phyloP scores from a whole-genome alignment of 2,888 invertebrate species.

The Nysson spinosus region DNA sequence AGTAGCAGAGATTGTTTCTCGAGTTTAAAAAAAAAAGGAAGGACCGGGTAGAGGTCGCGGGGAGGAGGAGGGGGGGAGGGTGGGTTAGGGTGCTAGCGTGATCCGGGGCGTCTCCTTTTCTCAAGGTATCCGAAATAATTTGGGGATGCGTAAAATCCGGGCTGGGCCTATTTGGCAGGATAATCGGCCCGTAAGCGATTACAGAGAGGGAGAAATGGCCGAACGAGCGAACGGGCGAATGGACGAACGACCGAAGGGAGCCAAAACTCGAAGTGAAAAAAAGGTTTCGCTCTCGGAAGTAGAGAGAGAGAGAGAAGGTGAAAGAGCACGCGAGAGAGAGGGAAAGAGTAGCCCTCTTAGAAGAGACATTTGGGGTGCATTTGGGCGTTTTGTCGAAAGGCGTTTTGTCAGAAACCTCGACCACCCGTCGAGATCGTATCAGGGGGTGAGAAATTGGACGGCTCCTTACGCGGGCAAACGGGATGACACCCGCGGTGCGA shows the following conservation, averaged over 20 bases:
- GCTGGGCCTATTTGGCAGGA: constrained; percentile 66
- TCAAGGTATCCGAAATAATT: constrained; percentile 65
- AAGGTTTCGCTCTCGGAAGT: too few species aligned
- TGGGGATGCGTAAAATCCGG: constrained; percentile 77
- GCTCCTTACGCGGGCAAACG: constrained; percentile 64
- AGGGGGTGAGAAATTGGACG: constrained; percentile 76
- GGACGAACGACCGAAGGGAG: too few species aligned
- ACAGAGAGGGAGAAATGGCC: too few species aligned
- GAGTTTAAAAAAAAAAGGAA: constrained; percentile 29
- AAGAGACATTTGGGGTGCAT: constrained; percentile 50
- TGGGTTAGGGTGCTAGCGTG: too few species aligned
- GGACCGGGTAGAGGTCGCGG: not conserved
- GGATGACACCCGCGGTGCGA: constrained; percentile 66
- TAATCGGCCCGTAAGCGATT: constrained; percentile 57
- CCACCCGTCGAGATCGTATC: constrained; percentile 61
- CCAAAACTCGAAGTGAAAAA: too few species aligned
- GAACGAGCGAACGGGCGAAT: too few species aligned
- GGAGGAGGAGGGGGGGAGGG: not conserved
- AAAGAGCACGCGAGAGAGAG: constrained; percentile 14
- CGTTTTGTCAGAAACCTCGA: constrained; percentile 19
- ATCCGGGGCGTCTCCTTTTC: constrained; percentile 8
- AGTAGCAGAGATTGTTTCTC: too few species aligned
- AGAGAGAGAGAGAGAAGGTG: constrained; percentile 2
- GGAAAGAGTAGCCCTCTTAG: constrained; percentile 32
- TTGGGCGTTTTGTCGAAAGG: constrained; percentile 40